Evolutionary conservation across 2,113 vertebrate species (phyloP).

Genomic region (Naja naja): DNA sequence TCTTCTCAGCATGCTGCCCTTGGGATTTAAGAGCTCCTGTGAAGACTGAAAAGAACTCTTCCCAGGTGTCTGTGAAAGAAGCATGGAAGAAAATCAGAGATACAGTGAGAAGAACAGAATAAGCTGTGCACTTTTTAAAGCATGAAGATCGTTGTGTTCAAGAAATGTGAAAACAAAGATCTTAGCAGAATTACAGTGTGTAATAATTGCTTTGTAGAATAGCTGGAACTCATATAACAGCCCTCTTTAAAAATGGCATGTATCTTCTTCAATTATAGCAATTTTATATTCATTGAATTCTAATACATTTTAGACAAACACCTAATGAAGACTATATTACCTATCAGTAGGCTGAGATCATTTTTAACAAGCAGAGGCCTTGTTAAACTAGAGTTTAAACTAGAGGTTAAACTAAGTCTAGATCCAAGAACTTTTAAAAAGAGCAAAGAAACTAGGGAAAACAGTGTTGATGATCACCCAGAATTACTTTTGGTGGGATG

Average conservation of each 20-base stretch:
- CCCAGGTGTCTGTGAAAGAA: constrained; percentile 66
- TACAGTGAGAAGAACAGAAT: constrained; percentile 5
- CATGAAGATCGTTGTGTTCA: not conserved
- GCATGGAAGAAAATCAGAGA: not conserved
- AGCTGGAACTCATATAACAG: not conserved
- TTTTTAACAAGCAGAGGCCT: constrained; percentile 4
- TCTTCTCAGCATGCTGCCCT: constrained; percentile 41
- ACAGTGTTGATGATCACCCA: not conserved
- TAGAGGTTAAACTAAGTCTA: not conserved
- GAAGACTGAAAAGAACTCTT: constrained; percentile 62
- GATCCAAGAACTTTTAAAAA: not conserved
- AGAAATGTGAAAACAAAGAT: not conserved
- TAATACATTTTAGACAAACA: not conserved
- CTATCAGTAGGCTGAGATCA: not conserved
- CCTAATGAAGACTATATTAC: not conserved
- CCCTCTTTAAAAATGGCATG: not conserved
- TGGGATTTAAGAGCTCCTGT: constrained; percentile 44
- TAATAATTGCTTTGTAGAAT: not conserved
- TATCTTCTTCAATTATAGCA: not conserved
- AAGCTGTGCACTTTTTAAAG: not conserved
- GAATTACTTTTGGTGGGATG: not conserved
- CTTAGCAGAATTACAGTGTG: not conserved
- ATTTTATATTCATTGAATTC: not conserved
- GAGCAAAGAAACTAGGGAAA: not conserved
- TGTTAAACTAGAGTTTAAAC: not conserved